phyloP scores from a whole-genome alignment of 2,113 vertebrate species.

The Struthidea cinerea region DNA sequence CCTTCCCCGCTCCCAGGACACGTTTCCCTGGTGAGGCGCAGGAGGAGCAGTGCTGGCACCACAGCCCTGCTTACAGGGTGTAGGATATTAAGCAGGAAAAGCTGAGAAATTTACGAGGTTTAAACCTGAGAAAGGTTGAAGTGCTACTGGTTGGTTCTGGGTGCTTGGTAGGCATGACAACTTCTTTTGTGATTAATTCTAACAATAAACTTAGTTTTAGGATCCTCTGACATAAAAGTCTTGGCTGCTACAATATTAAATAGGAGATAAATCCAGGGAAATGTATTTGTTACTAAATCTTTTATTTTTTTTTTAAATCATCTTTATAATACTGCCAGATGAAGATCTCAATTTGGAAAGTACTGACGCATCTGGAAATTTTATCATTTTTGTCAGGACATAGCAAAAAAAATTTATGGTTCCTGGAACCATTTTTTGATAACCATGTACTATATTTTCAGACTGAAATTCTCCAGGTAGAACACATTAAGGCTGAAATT shows the following conservation, averaged over 20 bases:
- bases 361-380: background rate
- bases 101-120: background rate
- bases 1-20: background rate
- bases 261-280: slow-evolving; percentile 6
- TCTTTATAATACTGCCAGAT: slow-evolving; percentile 4
- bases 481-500: background rate
- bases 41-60: background rate
- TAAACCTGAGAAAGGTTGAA: background rate
- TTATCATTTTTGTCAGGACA: background rate
- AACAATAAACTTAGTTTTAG: slow-evolving; percentile 42
- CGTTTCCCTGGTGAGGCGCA: background rate
- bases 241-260: slow-evolving; percentile 26
- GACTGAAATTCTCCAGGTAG: background rate
- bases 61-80: background rate
- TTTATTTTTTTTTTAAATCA: background rate
- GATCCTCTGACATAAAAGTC: slow-evolving; percentile 2
- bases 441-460: background rate
- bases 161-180: background rate
- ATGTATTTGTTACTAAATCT: slow-evolving; percentile 1
- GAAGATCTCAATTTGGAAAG: slow-evolving; percentile 3
- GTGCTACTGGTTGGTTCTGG: background rate
- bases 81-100: background rate
- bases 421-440: background rate
- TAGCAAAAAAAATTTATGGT: background rate
- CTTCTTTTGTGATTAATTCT: slow-evolving; percentile 30